Evolutionary conservation across 2,113 vertebrate genomes (phyloP), one percentile per base, ranked within the genome.

Genomic region (Ameiurus melas): DNA sequence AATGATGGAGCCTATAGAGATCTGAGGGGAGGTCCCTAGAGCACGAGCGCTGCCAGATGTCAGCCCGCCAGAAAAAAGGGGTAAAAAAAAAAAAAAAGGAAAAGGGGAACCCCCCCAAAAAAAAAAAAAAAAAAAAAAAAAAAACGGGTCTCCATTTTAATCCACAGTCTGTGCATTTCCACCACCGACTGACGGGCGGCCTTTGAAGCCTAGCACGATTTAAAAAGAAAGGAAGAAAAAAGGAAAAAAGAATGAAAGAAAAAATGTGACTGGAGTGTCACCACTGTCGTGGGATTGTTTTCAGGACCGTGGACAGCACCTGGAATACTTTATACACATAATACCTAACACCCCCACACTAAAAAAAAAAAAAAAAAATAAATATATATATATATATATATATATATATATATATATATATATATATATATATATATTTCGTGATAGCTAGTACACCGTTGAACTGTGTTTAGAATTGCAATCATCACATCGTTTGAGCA

Each of bases 1-100:
- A 96, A 96, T 96, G 94, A 96, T 94, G 92, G 93, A 94, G 93
- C 96, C 95, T 95, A 86, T 93, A 94, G 95, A 96, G 96, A 95
- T 93, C 94, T 94, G 92, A 85, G 84, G 93, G 95, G 94, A 93
- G 93, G 93, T 96, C 96, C 95, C 96, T 94, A 92, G 95, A 95
- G 96, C 94, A 91, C 91, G 88, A 93, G 94, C 86, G 89, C 94
- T 95, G 94, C 94, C 95, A 96, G 95, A 96, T 96, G 96, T 96
- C 95, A 96, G 92, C 92, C 93, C 93, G 95, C 94, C 94, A 95
- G 94, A 95, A 96, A 95, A 95, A 95, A 96, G 25, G 25, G 47
- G 14, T 94, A 95, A 95, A 95, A 95, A 96, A 57, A 55, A 4
- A 20, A 33, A 33, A 58, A 17, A 57, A 1, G 2, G 13, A 36